These are phyloP conservation scores for Dasyprocta punctata DNA, from an alignment of 2,113 vertebrate species.

Conservation along the genomic window DNA sequence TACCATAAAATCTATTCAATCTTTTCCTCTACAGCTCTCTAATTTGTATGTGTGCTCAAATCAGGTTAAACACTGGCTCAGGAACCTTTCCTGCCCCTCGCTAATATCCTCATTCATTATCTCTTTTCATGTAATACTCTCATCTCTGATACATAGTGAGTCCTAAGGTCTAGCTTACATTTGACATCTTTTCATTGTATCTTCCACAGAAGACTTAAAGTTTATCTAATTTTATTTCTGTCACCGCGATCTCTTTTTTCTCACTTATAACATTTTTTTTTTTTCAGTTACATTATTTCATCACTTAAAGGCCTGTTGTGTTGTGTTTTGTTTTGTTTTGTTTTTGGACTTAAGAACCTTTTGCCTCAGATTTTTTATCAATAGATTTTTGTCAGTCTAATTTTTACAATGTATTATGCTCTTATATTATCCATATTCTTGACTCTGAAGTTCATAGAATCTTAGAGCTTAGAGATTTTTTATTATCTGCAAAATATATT, in stretches of 20 bases:
- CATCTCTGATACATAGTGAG: background rate
- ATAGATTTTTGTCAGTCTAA: background rate
- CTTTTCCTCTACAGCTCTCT: background rate
- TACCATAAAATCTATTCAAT: background rate
- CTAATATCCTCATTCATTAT: background rate
- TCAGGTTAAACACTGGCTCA: background rate
- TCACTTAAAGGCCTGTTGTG: background rate
- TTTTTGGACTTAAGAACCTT: background rate
- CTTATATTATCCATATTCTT: conserved; percentile 22
- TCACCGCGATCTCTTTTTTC: background rate
- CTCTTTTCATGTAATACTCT: background rate
- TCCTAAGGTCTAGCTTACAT: background rate
- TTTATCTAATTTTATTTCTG: background rate
- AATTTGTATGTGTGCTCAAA: background rate
- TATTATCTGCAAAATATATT: background rate
- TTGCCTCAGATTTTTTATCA: background rate
- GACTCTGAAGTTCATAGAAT: background rate
- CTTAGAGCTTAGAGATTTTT: background rate
- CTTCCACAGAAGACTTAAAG: background rate
- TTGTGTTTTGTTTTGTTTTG: background rate
- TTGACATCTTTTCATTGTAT: background rate
- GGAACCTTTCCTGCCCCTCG: background rate
- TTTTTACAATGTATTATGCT: conserved; percentile 23
- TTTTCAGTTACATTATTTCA: background rate
- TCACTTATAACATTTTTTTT: background rate